phyloP scores from a whole-genome alignment of 2,113 vertebrate genomes.

The Pitta sordida region DNA sequence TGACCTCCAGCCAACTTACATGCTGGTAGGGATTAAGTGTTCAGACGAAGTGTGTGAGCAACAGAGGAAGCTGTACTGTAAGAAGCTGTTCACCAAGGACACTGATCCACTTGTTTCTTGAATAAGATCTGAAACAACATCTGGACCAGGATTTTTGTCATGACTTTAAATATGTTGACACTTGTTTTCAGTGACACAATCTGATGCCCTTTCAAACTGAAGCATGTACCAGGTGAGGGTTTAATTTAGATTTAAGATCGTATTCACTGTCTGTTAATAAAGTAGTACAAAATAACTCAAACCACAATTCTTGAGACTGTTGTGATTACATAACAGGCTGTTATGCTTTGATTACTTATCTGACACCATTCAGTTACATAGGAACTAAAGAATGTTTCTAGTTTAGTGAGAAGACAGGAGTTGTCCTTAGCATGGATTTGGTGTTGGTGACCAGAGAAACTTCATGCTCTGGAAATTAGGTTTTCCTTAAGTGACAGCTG shows the following conservation, averaged over 20 bases:
- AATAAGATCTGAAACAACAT: constrained; percentile 18
- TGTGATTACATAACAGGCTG: constrained; percentile 37
- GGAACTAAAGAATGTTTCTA: constrained; percentile 10
- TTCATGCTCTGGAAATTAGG: not conserved
- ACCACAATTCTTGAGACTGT: constrained; percentile 40
- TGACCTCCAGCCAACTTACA: not conserved
- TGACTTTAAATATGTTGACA: not conserved
- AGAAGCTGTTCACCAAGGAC: constrained; percentile 5
- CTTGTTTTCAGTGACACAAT: constrained; percentile 27
- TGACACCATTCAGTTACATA: constrained; percentile 24
- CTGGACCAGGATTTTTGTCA: constrained; percentile 25
- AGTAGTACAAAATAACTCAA: constrained; percentile 36
- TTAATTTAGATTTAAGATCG: constrained; percentile 39
- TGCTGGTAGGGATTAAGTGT: constrained; percentile 18
- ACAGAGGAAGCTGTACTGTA: not conserved
- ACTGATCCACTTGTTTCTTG: constrained; percentile 30
- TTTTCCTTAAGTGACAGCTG: not conserved
- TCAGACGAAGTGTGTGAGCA: constrained; percentile 6
- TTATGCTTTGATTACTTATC: constrained; percentile 53
- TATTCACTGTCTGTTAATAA: constrained; percentile 44
- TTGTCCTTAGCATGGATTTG: not conserved
- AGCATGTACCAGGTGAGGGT: constrained; percentile 31
- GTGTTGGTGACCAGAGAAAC: not conserved
- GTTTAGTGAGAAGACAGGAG: not conserved
- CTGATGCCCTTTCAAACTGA: constrained; percentile 21